Evolutionary conservation across 2,113 vertebrate species (phyloP).

Genomic region (Melierax canorus): DNA sequence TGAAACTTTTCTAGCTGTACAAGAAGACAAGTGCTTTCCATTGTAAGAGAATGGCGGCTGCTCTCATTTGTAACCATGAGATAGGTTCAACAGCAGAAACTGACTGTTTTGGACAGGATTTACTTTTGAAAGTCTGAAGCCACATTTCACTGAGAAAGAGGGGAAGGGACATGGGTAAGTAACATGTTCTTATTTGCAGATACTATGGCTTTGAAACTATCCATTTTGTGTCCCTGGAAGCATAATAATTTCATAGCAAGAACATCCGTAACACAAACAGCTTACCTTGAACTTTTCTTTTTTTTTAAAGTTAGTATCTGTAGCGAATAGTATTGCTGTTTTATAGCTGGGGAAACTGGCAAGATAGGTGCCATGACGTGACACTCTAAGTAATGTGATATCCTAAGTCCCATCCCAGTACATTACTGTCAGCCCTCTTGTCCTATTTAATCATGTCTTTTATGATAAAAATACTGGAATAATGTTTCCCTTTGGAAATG

Average conservation of each 20-base stretch:
- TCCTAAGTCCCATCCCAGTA: not conserved
- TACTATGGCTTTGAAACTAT: not conserved
- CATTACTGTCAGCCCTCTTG: not conserved
- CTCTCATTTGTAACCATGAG: not conserved
- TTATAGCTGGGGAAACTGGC: not conserved
- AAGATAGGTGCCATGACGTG: not conserved
- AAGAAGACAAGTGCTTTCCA: not conserved
- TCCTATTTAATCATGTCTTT: not conserved
- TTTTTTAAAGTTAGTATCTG: not conserved
- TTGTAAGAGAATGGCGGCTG: not conserved
- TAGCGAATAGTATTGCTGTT: not conserved
- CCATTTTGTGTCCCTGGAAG: not conserved
- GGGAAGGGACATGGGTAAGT: not conserved
- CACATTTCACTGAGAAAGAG: not conserved
- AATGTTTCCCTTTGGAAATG: not conserved
- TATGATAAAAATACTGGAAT: not conserved
- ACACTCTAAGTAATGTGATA: not conserved
- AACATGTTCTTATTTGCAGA: too few species aligned
- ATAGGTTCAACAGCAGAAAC: not conserved
- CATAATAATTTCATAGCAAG: not conserved
- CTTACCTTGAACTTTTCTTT: not conserved
- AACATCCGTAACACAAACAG: not conserved
- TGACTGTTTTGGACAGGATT: not conserved
- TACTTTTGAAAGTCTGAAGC: not conserved
- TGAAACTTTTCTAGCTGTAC: not conserved